A percentile compares a stretch with the other conserved stretches of the same genome.
phyloP scores from a whole-genome alignment of 2,888 invertebrate species.

The Loripinus fragilis region DNA sequence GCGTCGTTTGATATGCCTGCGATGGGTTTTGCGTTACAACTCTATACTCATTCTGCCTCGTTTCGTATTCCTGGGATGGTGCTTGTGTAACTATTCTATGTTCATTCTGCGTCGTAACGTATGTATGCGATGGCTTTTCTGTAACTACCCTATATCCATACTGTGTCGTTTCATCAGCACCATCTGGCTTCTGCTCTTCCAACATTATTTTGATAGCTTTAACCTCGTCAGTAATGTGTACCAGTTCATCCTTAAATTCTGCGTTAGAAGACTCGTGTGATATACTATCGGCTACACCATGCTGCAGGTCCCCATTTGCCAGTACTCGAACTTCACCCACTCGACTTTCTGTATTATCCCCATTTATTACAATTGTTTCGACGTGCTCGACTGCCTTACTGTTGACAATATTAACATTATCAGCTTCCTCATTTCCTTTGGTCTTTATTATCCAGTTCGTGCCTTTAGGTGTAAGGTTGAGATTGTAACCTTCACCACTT shows the following conservation, averaged over 20 bases:
- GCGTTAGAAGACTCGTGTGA: constrained; percentile 20
- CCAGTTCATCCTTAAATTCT: constrained; percentile 44
- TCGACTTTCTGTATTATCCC: constrained; percentile 14
- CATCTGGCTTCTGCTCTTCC: constrained; percentile 4
- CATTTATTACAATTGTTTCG: constrained; percentile 17
- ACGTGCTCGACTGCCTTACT: not conserved
- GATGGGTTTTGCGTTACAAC: no score
- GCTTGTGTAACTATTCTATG: no score
- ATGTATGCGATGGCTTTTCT: not conserved
- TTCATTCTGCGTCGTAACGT: no score
- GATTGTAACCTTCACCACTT: constrained; percentile 55
- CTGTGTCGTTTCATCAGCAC: not conserved
- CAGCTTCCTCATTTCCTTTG: constrained; percentile 15
- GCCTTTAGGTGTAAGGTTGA: constrained; percentile 48
- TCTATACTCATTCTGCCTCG: no score
- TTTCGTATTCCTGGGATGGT: no score
- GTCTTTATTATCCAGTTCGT: constrained; percentile 51
- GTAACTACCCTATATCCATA: not conserved
- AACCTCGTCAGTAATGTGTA: constrained; percentile 48
- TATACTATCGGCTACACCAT: not conserved
- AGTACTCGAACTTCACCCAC: constrained; percentile 11
- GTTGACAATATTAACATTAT: not conserved
- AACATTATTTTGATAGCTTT: constrained; percentile 50
- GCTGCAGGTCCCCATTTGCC: not conserved
- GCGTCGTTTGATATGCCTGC: no score